Base-by-base conservation (phyloP, 2,797 vertebrate species). In the Sebastes steindachneri region DNA sequence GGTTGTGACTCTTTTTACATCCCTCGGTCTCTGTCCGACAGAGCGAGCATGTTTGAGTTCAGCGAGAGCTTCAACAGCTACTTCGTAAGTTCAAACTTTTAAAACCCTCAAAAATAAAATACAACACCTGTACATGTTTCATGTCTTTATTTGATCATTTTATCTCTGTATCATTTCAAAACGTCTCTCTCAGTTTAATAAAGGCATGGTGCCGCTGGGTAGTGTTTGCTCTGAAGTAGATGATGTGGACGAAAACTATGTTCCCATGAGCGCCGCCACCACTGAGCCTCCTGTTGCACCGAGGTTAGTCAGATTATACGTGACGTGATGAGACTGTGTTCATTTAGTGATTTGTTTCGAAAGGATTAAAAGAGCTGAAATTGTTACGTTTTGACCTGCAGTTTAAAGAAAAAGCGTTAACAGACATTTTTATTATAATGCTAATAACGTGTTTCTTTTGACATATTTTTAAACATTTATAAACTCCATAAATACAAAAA, bases 241-340 rank as follows among this genome's bases (percentile, higher is more conserved):
- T 0, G 96, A 95, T 41, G 88, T 96, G 86, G 96, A 97, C 75
- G 97, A 98, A 93, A 98, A 98, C 91, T 98, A 98, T 9, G 97
- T 98, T 75, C 95, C 96, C 11, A 98, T 98, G 97, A 97, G 96
- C 76, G 96, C 97, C 59, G 96, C 97, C 89, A 96, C 89, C 77
- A 88, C 83, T 0, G 93, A 94, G 68, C 92, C 92, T 4, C 92
- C 97, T 2, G 96, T 96, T 1, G 95, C 87, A 14, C 57, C 89
- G 0, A 82, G 88, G 93, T 94, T 0, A 35, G 88, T 64, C 37
- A 33, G 7, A 54, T 7, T 15, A 48, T 7, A 9, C 7, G 3
- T 15, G 2, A 31, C 17, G 3, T 7, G 25, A 68, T 35, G 4
- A 57, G 19, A 45, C 4, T 10, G 12, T 55, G 7, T 14, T 48